Evolutionary conservation across 2,797 vertebrate species (phyloP), one percentile per base, ranked within the genome.

Genomic region (Emys orbicularis): DNA sequence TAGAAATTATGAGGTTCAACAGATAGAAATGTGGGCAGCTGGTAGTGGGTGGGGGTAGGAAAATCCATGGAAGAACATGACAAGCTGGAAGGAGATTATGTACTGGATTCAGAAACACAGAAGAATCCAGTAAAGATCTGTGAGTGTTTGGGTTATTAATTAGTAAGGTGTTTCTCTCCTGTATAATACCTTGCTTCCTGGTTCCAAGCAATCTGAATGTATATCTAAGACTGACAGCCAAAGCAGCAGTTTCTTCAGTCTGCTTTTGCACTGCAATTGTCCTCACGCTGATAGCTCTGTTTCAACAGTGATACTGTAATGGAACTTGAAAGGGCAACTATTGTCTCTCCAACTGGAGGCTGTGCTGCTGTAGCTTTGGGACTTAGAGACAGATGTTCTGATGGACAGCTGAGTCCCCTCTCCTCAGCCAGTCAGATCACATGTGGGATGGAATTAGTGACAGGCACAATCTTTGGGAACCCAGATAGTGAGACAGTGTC

Each of bases 231-330:
- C 6, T 2, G 10, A n/a, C 57, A 41, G 0, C 0, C 6, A 8
- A 4, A 0, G 1, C 0, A 11, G 3, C 0, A 0, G 6, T 8
- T 65, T 27, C 68, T 61, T 84, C 65, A 84, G 8, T n/a, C 21
- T 44, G 27, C 3, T 7, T 82, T 82, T 68, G 25, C 2, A 8
- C 1, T 15, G 6, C 4, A 16, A 8, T 18, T 34, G 61, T 16
- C 27, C 34, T 19, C 49, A 6, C 10, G n/a, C 2, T 3, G 21
- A 25, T 21, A 74, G 12, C 12, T 76, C 16, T 34, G 49, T 8
- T n/a, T 2, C 16, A 16, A 47, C 16, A 81, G 2, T 31, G 19
- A 10, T 27, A 74, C 57, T 61, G 57, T 15, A 34, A 34, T 34
- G 12, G 57, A 61, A 31, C 57, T 34, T 61, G 57, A 61, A 61